These are phyloP conservation scores for Drymodes brunneopygia DNA, from an alignment of 2,113 vertebrate genomes.

Conservation along the genomic window DNA sequence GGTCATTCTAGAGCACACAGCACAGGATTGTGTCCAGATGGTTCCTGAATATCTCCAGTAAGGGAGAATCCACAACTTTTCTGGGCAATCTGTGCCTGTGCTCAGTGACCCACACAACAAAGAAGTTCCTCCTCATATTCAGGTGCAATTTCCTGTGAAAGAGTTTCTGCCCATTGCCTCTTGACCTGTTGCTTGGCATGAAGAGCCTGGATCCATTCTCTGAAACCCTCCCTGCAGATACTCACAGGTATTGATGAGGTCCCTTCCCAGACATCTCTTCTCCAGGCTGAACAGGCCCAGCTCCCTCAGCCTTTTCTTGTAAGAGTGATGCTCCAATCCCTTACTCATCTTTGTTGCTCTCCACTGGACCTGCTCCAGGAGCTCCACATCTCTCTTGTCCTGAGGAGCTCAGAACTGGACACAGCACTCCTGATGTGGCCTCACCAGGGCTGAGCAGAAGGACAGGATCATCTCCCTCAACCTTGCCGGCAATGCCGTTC, in stretches of 20 bases:
- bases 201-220: neutral
- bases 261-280: neutral
- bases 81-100: neutral
- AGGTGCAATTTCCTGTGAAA: neutral
- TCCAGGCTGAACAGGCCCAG: neutral
- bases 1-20: neutral
- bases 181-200: neutral
- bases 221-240: neutral
- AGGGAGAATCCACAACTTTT: neutral
- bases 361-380: neutral
- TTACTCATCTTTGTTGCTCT: neutral
- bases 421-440: neutral
- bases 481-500: neutral
- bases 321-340: neutral
- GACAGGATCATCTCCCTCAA: neutral
- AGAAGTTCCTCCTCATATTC: neutral
- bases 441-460: neutral
- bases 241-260: neutral
- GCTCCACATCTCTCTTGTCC: neutral
- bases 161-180: neutral
- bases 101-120: neutral
- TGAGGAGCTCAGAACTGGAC: neutral
- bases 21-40: rapidly evolving
- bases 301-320: neutral
- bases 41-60: neutral